Conservation (phyloP, 2,888 invertebrate species). For the Drosophila prostipennis region DNA sequence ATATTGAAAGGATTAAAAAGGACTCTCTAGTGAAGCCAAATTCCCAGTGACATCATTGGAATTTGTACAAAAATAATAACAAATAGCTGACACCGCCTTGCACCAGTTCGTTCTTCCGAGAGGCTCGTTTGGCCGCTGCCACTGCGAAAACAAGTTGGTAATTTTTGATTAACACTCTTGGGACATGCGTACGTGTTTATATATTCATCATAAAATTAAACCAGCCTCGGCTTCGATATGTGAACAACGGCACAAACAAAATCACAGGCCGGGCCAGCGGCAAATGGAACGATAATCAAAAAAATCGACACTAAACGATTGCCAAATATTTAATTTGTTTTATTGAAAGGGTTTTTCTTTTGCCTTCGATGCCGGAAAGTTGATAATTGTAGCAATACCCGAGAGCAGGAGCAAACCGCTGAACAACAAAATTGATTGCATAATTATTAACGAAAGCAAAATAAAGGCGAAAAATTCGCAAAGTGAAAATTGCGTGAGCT, state of each 20-base stretch:
- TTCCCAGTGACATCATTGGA: not conserved
- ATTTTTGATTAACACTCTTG: conserved; percentile 61
- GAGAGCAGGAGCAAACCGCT: conserved; percentile 37
- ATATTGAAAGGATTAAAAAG: conserved; percentile 36
- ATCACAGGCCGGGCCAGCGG: conserved; percentile 18
- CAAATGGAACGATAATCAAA: conserved; percentile 38
- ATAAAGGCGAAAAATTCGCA: conserved; percentile 27
- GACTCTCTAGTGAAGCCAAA: not conserved
- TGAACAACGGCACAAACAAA: conserved; percentile 13
- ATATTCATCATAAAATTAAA: conserved; percentile 51
- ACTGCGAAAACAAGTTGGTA: conserved; percentile 64
- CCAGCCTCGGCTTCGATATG: conserved; percentile 30
- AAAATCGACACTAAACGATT: conserved; percentile 46
- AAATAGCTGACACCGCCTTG: conserved; percentile 39
- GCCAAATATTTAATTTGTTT: conserved; percentile 53
- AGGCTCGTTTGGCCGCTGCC: conserved; percentile 28
- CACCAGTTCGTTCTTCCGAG: conserved; percentile 50
- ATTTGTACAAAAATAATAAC: not conserved
- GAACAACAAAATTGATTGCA: conserved; percentile 46
- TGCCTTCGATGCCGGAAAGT: conserved; percentile 24
- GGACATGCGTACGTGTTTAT: conserved; percentile 42
- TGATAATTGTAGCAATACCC: conserved; percentile 39
- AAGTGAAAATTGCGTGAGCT: conserved; percentile 65
- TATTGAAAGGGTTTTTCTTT: conserved; percentile 36
- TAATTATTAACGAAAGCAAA: conserved; percentile 55